Evolutionary conservation across 2,113 vertebrate species (phyloP).

Genomic region (Oriolus oriolus): DNA sequence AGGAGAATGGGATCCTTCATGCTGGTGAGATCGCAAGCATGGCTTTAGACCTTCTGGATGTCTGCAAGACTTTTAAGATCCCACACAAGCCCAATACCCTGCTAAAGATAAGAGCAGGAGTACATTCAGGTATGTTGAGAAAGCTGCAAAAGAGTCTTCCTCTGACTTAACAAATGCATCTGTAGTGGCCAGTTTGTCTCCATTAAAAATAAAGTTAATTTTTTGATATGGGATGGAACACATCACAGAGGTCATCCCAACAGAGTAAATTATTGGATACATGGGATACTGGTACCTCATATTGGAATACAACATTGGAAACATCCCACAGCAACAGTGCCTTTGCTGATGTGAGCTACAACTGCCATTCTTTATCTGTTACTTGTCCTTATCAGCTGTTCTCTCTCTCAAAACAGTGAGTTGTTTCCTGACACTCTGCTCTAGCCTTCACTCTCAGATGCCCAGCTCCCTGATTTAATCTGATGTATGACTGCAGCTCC

Average conservation of each 20-base stretch:
- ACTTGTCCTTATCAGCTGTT: neutral
- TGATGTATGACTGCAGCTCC: neutral
- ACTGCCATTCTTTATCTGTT: neutral
- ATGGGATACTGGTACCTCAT: neutral
- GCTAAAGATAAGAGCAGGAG: conserved; percentile 81
- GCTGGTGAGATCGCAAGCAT: conserved; percentile 79
- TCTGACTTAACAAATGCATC: neutral
- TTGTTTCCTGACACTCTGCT: neutral
- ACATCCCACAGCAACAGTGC: neutral
- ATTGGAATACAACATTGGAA: neutral
- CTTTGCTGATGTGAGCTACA: neutral
- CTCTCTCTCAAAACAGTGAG: neutral
- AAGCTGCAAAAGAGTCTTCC: neutral
- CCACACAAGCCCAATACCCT: conserved; percentile 79
- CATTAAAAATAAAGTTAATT: neutral
- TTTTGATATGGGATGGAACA: neutral
- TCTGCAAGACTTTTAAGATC: conserved; percentile 81
- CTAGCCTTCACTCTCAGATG: neutral
- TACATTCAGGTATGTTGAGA: conserved; percentile 74
- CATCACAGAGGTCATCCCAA: neutral
- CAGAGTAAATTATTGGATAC: neutral
- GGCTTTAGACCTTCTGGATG: conserved; percentile 79
- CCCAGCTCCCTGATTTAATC: neutral
- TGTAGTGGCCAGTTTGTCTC: neutral
- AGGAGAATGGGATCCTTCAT: conserved; percentile 78